A percentile compares a stretch with the other conserved stretches of the same genome.
These are phyloP conservation scores for Oreamnos americanus DNA, from an alignment of 2,113 vertebrate species.

Conservation along the genomic window DNA sequence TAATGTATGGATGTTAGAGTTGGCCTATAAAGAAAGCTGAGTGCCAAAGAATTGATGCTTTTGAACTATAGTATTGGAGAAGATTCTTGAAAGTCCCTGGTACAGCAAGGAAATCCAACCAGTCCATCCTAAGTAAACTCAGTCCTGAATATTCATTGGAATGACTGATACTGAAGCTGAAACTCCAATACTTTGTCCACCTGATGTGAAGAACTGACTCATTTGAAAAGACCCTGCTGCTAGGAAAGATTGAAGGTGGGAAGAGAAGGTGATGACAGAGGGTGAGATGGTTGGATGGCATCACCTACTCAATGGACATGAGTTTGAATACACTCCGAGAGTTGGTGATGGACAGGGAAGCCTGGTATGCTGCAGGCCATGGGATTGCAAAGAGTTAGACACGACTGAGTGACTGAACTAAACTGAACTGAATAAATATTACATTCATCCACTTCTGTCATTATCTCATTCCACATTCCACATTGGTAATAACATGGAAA, in stretches of 20 bases:
- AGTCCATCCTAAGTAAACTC: not conserved
- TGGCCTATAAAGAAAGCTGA: not conserved
- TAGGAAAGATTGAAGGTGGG: not conserved
- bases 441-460: fast-evolving
- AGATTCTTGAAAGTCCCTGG: not conserved
- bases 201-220: not conserved
- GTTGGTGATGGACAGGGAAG: not conserved
- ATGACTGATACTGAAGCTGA: not conserved
- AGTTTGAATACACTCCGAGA: not conserved
- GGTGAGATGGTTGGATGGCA: not conserved
- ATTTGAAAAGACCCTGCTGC: not conserved
- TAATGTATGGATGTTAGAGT: not conserved
- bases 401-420: not conserved
- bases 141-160: not conserved
- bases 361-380: not conserved
- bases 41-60: not conserved
- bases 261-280: not conserved
- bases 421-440: not conserved
- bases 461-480: not conserved
- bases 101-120: not conserved
- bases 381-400: not conserved
- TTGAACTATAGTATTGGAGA: not conserved
- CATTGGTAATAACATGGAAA: not conserved
- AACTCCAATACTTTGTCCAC: not conserved
- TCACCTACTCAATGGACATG: not conserved